A percentile compares a stretch with the other conserved stretches of the same genome.
Conservation (phyloP, 2,797 vertebrate species). For the Poeciliopsis paucimaculata region DNA sequence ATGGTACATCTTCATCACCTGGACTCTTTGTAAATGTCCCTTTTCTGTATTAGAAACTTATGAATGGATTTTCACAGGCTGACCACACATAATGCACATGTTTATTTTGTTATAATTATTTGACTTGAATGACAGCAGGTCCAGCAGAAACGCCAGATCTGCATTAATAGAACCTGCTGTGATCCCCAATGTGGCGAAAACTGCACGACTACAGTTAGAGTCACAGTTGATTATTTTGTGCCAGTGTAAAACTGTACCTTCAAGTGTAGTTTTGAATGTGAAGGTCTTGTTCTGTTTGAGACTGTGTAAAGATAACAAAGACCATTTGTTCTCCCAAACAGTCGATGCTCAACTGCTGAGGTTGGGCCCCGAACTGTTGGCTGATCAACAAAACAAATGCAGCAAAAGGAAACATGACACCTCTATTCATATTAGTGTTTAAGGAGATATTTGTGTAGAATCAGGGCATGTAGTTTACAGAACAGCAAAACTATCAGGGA, state of each 20-base stretch:
- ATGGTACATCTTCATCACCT: background rate
- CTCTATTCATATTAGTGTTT: slow-evolving; percentile 58
- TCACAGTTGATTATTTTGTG: background rate
- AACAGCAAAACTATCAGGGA: slow-evolving; percentile 65
- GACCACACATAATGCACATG: background rate
- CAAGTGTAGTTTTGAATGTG: background rate
- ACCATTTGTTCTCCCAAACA: background rate
- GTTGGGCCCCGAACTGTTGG: background rate
- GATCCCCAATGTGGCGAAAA: background rate
- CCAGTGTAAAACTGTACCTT: background rate
- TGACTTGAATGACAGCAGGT: background rate
- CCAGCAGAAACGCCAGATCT: background rate
- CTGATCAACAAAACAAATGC: background rate
- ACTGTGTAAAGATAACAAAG: background rate
- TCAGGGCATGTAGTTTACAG: slow-evolving; percentile 59
- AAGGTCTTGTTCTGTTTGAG: background rate
- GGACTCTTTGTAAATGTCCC: background rate
- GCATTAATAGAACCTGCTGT: background rate
- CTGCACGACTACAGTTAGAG: background rate
- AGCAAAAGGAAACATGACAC: background rate
- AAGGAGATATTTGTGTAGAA: slow-evolving; percentile 45
- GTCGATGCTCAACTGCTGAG: background rate
- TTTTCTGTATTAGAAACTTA: background rate
- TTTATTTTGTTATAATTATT: background rate
- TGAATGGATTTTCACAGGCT: background rate